These are phyloP conservation scores for Dermatophagoides farinae DNA, from an alignment of 1,140 invertebrate genomes.

Conservation along the genomic window DNA sequence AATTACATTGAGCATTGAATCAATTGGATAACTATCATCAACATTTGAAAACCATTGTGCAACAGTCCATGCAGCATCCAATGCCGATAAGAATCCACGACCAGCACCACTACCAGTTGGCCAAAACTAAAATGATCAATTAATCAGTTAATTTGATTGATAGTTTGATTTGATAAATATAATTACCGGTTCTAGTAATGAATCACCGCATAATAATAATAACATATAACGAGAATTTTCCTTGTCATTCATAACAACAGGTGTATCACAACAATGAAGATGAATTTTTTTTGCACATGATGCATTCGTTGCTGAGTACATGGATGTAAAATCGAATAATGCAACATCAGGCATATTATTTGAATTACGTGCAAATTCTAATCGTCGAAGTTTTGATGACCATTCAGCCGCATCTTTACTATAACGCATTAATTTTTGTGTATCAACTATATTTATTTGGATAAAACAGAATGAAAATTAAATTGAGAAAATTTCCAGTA, in stretches of 20 bases:
- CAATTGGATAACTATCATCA: background rate
- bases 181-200: slow-evolving; percentile 15
- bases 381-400: slow-evolving; percentile 43
- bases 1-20: slow-evolving; percentile 35
- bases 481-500: background rate
- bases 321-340: slow-evolving; percentile 99
- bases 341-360: slow-evolving; percentile 92
- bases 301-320: slow-evolving; percentile 92
- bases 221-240: background rate
- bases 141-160: slow-evolving; percentile 24
- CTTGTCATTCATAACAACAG: background rate
- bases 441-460: slow-evolving; percentile 52
- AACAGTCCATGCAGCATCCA: slow-evolving; percentile 91
- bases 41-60: slow-evolving; percentile 48
- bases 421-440: slow-evolving; percentile 67
- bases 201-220: slow-evolving; percentile 13
- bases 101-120: slow-evolving; percentile 93
- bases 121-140: slow-evolving; percentile 54
- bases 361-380: slow-evolving; percentile 93
- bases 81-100: slow-evolving; percentile 77
- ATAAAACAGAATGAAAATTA: background rate
- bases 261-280: background rate
- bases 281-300: slow-evolving; percentile 39
- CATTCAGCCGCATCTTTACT: slow-evolving; percentile 87
- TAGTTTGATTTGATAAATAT: background rate